phyloP scores from a whole-genome alignment of 2,113 vertebrate species.

The Platichthys stellatus region DNA sequence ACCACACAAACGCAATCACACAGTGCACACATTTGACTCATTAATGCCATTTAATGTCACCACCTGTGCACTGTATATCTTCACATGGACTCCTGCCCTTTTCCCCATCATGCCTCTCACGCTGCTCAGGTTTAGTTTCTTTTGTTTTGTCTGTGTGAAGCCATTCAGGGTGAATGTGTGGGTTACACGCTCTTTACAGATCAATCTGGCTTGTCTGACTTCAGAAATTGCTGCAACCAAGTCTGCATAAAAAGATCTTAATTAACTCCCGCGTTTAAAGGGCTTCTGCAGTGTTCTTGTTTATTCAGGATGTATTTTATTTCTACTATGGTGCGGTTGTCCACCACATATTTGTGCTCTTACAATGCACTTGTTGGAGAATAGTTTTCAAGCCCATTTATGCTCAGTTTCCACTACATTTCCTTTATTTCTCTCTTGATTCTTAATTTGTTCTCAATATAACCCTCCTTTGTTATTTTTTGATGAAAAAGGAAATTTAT shows the following conservation, averaged over 20 bases:
- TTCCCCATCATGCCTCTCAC: neutral
- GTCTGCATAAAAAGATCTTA: conserved; percentile 47
- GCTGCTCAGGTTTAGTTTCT: conserved; percentile 17
- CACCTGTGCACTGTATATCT: conserved; percentile 17
- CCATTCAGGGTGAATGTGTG: conserved; percentile 37
- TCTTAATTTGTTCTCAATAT: neutral
- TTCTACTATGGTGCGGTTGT: conserved; percentile 20
- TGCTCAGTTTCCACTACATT: neutral
- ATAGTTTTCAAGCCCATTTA: neutral
- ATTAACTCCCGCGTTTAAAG: conserved; percentile 38
- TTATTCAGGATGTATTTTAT: conserved; percentile 35
- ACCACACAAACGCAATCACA: conserved; percentile 26
- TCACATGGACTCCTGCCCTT: conserved; percentile 9
- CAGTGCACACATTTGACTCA: conserved; percentile 32
- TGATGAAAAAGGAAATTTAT: neutral
- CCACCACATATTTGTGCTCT: neutral
- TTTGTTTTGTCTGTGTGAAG: conserved; percentile 20
- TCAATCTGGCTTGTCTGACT: conserved; percentile 58
- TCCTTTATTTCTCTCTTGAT: neutral
- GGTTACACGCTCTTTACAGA: conserved; percentile 46
- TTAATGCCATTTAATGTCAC: conserved; percentile 42
- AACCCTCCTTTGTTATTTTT: neutral
- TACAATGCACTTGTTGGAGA: neutral
- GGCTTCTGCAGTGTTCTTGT: conserved; percentile 19
- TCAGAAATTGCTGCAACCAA: conserved; percentile 59